Evolutionary conservation across 2,113 vertebrate genomes (phyloP), one percentile per base, ranked within the genome.

Genomic region (Accipiter cooperii): DNA sequence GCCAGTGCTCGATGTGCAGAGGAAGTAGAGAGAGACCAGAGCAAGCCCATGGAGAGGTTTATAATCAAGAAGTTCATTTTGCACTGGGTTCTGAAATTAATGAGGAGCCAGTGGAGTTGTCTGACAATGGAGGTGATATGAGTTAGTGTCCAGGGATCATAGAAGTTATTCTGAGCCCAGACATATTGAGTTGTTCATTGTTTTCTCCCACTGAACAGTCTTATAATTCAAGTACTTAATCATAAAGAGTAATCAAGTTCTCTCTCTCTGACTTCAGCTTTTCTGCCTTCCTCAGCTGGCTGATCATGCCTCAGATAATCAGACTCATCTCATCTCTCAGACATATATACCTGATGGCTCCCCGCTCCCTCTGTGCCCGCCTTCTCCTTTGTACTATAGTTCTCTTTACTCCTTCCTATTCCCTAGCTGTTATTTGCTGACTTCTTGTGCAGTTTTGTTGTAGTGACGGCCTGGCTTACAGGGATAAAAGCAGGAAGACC

Each of bases 21-120:
- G 71, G 46, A 97, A 95, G 84, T 31, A 79, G 75, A 96, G 80
- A 89, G 86, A 94, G 86, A 84, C 75, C 55, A 3, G 33, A 97
- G 78, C 61, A 91, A 95, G 94, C 90, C 96, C 71, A 8, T 84
- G 71, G 96, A 96, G 97, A 92, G 61, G 94, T 97, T 96, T 90
- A 74, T 96, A 96, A 97, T 94, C 88, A 94, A 90, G 94, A 96
- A 94, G 75, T 93, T 96, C 81, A 87, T 97, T 97, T 94, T 96
- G 87, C 79, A 84, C 78, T 84, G 88, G 46, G 47, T 92, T 96
- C 69, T 93, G 88, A 96, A 97, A 97, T 95, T 96, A 97, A 97
- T 92, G 96, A 97, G 75, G 81, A 96, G 93, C 75, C 88, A 80
- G 84, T 88, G 90, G 93, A 97, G 78, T 83, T 91, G 64, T 75